A percentile compares a stretch with the other conserved stretches of the same genome.
These are phyloP conservation scores for Cremastinae sp. DNA, from an alignment of 2,888 invertebrate species.

Conservation along the genomic window DNA sequence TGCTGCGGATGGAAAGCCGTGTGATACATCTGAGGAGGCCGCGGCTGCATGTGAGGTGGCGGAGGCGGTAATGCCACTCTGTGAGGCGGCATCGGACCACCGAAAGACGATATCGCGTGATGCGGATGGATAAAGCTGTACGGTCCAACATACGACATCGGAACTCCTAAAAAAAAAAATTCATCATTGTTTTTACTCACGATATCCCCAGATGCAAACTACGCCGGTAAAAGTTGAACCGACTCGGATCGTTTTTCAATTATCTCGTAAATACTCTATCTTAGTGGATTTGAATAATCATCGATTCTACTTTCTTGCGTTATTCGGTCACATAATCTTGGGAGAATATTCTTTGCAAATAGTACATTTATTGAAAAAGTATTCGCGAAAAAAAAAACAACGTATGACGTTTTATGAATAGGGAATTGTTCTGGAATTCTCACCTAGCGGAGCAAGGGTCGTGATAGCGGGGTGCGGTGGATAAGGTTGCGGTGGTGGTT, in stretches of 20 bases:
- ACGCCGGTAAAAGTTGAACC: no score
- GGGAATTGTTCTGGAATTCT: no score
- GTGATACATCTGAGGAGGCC: slow-evolving; percentile 82
- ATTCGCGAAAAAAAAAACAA: neutral
- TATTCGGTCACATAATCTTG: no score
- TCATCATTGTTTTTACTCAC: no score
- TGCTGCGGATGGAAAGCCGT: slow-evolving; percentile 77
- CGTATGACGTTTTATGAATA: neutral
- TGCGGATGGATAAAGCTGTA: slow-evolving; percentile 88
- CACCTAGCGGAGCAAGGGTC: slow-evolving; percentile 83
- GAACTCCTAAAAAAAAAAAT: slow-evolving; percentile 75
- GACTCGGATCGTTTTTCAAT: no score
- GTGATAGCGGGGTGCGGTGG: slow-evolving; percentile 83
- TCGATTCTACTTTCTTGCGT: no score
- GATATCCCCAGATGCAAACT: no score
- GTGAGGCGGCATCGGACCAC: slow-evolving; percentile 82
- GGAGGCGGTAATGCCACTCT: slow-evolving; percentile 81
- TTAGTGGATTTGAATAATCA: no score
- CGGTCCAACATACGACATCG: slow-evolving; percentile 84
- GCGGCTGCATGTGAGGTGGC: slow-evolving; percentile 80
- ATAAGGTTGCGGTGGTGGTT: slow-evolving; percentile 82
- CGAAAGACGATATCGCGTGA: slow-evolving; percentile 81
- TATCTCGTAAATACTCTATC: no score
- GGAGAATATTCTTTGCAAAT: no score
- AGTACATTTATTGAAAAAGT: neutral